phyloP scores from a whole-genome alignment of 2,113 vertebrate species.

The Euleptes europaea region DNA sequence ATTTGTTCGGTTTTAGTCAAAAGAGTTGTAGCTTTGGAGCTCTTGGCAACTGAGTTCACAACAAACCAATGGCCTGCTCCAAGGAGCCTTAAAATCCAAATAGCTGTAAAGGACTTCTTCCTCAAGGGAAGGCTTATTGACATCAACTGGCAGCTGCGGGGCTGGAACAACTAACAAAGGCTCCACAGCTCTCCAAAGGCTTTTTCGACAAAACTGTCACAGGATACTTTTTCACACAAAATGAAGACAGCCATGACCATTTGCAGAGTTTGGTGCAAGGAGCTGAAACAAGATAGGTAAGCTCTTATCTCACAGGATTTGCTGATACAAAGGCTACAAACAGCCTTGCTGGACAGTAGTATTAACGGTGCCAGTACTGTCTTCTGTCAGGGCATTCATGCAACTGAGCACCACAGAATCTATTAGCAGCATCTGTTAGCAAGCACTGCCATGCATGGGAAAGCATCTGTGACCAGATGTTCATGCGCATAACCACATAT shows the following conservation, averaged over 20 bases:
- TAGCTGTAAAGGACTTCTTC: neutral
- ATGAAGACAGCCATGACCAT: neutral
- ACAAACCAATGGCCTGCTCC: neutral
- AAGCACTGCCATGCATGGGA: constrained; percentile 2
- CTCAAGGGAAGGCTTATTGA: constrained; percentile 10
- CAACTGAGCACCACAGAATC: constrained; percentile 8
- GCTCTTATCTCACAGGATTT: neutral
- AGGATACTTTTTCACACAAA: neutral
- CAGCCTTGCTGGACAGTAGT: neutral
- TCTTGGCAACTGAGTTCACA: fast-evolving
- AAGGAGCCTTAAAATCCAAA: neutral
- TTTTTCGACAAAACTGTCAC: neutral
- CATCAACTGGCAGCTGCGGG: neutral
- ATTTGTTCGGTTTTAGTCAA: neutral
- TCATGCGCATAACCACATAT: constrained; percentile 23
- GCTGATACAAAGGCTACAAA: neutral
- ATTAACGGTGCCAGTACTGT: neutral
- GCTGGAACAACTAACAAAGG: neutral
- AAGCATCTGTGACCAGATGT: constrained; percentile 20
- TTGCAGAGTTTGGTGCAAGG: neutral
- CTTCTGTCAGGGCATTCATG: neutral
- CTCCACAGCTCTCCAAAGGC: neutral
- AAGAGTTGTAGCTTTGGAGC: fast-evolving
- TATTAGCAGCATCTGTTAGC: constrained; percentile 25
- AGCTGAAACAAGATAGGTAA: neutral